Conservation (phyloP, 2,113 vertebrate genomes). For the Sturnira hondurensis region DNA sequence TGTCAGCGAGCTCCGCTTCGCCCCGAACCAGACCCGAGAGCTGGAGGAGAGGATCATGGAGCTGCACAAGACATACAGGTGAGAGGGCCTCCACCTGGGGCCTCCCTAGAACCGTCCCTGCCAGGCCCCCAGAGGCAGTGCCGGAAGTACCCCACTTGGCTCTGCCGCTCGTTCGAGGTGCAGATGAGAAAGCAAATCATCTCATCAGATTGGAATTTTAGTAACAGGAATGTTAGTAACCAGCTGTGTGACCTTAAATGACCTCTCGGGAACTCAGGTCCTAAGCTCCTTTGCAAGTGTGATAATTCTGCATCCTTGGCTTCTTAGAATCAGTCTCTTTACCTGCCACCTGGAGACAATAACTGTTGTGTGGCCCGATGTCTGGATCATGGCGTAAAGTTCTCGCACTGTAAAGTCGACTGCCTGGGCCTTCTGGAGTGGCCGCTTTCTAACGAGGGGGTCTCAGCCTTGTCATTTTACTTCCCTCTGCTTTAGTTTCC, state of each 20-base stretch:
- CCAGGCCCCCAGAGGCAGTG: background rate
- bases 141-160: background rate
- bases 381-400: background rate
- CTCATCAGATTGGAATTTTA: background rate
- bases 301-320: background rate
- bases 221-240: too few species aligned
- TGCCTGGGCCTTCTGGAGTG: background rate
- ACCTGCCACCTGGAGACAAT: background rate
- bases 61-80: conserved; percentile 97
- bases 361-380: background rate
- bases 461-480: background rate
- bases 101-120: background rate
- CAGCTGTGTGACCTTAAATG: background rate
- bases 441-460: background rate
- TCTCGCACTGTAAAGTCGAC: background rate
- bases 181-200: background rate
- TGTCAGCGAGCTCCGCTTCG: conserved; percentile 92
- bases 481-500: background rate
- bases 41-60: conserved; percentile 98
- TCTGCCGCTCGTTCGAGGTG: background rate
- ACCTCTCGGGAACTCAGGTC: background rate
- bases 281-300: background rate
- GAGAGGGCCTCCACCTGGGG: background rate
- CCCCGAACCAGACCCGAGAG: conserved; percentile 96
- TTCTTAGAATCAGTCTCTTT: background rate